phyloP scores from a whole-genome alignment of 2,797 vertebrate genomes.

The Pelodytes ibericus region DNA sequence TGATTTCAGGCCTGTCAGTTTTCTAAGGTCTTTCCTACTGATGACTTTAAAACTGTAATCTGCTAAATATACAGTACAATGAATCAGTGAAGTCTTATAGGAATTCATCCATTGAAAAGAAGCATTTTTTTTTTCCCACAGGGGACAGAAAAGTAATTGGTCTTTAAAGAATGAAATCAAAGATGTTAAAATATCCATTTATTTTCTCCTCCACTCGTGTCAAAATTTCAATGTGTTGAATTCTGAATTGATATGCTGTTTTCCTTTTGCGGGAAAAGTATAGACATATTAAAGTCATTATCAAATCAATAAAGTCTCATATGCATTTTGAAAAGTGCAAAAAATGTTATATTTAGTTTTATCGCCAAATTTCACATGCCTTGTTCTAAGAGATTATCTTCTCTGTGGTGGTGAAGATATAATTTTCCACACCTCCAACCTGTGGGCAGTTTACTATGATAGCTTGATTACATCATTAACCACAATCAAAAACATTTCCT shows the following conservation, averaged over 20 bases:
- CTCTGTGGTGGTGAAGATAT: constrained; percentile 63
- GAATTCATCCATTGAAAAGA: constrained; percentile 80
- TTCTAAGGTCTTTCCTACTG: constrained; percentile 76
- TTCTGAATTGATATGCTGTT: constrained; percentile 47
- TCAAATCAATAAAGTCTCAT: constrained; percentile 64
- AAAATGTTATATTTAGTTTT: constrained; percentile 49
- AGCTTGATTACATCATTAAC: constrained; percentile 82
- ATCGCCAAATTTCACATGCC: constrained; percentile 53
- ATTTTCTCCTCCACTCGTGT: constrained; percentile 60
- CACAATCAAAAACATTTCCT: constrained; percentile 79
- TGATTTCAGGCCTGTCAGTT: constrained; percentile 81
- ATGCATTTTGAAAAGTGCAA: constrained; percentile 65
- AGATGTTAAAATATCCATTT: constrained; percentile 71
- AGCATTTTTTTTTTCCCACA: constrained; percentile 67
- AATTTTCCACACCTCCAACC: constrained; percentile 69
- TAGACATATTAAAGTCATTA: constrained; percentile 60
- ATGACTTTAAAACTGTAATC: constrained; percentile 81
- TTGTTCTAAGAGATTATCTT: constrained; percentile 61
- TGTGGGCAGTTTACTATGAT: constrained; percentile 69
- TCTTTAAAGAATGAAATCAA: constrained; percentile 80
- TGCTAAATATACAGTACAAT: constrained; percentile 82
- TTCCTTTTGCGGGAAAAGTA: constrained; percentile 62
- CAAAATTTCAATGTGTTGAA: constrained; percentile 59
- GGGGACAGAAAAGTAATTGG: constrained; percentile 79
- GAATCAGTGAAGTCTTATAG: constrained; percentile 78